Conservation (phyloP, 2,888 invertebrate species). For the Apocheima hispidaria region DNA sequence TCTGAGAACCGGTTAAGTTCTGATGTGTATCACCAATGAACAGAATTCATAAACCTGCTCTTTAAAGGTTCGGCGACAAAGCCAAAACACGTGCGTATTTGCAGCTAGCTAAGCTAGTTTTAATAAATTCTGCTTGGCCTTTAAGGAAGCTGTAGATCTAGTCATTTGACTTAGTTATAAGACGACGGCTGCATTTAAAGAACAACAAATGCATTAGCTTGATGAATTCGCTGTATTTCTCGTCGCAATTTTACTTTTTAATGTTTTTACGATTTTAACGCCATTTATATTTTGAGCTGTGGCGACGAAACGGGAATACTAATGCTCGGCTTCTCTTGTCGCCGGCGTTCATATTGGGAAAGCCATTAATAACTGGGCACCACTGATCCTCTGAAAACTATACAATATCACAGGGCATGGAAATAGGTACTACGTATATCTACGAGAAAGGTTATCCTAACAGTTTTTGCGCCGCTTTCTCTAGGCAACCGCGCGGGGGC, state of each 20-base stretch:
- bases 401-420: neutral
- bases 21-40: conserved; percentile 52
- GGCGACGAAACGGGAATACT: conserved; percentile 32
- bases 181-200: conserved; percentile 41
- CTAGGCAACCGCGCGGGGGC: conserved; percentile 67
- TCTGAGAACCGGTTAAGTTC: conserved; percentile 60
- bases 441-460: conserved; percentile 52
- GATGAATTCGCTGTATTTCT: conserved; percentile 37
- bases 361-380: conserved; percentile 35
- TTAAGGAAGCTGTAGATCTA: neutral
- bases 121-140: neutral
- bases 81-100: conserved; percentile 7
- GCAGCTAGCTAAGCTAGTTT: neutral
- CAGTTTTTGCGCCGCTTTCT: conserved; percentile 61
- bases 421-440: conserved; percentile 31
- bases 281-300: conserved; percentile 33
- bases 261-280: conserved; percentile 27
- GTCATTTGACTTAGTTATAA: conserved; percentile 29
- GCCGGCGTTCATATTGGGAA: conserved; percentile 31
- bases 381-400: too few species aligned
- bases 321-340: conserved; percentile 26
- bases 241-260: conserved; percentile 28
- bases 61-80: conserved; percentile 36
- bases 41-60: conserved; percentile 51
- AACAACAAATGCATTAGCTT: conserved; percentile 70